These are phyloP conservation scores for Phrynocephalus forsythii DNA, from an alignment of 2,797 vertebrate species.

Conservation along the genomic window DNA sequence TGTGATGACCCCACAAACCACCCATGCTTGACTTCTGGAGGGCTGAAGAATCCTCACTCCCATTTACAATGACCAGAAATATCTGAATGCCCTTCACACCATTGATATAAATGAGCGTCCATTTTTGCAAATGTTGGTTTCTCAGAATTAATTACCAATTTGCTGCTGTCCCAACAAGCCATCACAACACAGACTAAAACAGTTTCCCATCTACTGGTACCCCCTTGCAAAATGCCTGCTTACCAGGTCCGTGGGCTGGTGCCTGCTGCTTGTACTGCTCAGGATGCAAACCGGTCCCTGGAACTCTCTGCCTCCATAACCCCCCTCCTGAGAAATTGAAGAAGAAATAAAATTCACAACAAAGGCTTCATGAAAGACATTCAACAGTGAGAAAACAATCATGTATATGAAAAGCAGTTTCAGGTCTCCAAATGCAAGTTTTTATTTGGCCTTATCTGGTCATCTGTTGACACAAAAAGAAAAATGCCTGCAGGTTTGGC, in stretches of 20 bases:
- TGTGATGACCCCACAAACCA: no score
- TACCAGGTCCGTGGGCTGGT: constrained; percentile 25
- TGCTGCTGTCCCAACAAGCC: background rate
- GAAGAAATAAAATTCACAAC: background rate
- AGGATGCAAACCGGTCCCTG: constrained; percentile 27
- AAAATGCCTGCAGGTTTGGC: background rate
- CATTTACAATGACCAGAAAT: no score
- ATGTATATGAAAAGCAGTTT: background rate
- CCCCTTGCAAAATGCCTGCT: constrained; percentile 11
- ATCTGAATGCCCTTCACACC: no score
- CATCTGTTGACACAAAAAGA: background rate
- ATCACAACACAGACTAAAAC: background rate
- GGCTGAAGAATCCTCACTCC: no score
- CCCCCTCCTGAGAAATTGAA: constrained; percentile 21
- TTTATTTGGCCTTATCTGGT: background rate
- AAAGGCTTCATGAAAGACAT: background rate
- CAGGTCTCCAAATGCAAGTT: background rate
- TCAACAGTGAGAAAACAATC: background rate
- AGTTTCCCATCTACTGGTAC: background rate
- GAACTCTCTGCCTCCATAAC: constrained; percentile 15
- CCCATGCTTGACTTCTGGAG: no score
- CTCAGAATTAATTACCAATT: background rate
- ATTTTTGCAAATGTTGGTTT: background rate
- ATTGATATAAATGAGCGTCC: background rate
- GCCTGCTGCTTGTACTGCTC: background rate